phyloP scores from a whole-genome alignment of 1,140 invertebrate genomes.

The Copidosoma floridanum region DNA sequence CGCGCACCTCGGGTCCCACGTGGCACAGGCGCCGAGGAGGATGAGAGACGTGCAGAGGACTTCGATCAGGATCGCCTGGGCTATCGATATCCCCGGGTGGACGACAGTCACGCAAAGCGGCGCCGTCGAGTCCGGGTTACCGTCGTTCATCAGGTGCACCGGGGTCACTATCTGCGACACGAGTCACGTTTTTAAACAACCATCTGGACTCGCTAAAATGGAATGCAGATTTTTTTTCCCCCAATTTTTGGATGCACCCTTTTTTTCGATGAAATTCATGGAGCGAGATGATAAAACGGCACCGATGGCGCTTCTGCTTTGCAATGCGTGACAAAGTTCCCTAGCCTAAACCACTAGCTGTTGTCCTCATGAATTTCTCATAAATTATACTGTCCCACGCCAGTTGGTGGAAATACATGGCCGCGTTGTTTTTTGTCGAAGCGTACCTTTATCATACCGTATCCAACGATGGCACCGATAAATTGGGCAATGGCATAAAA shows the following conservation, averaged over 20 bases:
- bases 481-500: constrained; percentile 72
- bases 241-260: too few species aligned
- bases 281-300: too few species aligned
- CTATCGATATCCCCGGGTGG: constrained; percentile 49
- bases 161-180: constrained; percentile 56
- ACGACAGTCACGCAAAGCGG: constrained; percentile 63
- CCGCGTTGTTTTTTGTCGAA: not conserved
- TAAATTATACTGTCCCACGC: too few species aligned
- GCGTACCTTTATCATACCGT: constrained; percentile 62
- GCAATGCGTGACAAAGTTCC: too few species aligned
- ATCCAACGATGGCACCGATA: constrained; percentile 69
- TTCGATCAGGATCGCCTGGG: constrained; percentile 61
- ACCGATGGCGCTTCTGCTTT: too few species aligned
- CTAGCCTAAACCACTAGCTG: too few species aligned
- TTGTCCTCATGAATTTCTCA: too few species aligned
- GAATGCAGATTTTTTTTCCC: too few species aligned
- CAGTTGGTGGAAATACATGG: not conserved
- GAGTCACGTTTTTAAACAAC: too few species aligned
- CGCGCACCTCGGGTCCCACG: constrained; percentile 65
- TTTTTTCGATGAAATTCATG: too few species aligned
- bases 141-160: constrained; percentile 38
- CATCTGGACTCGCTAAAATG: too few species aligned
- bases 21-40: constrained; percentile 63
- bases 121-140: constrained; percentile 24
- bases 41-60: constrained; percentile 61